These are phyloP conservation scores for Zosterops pallidus DNA, from an alignment of 2,113 vertebrate genomes.

Conservation along the genomic window DNA sequence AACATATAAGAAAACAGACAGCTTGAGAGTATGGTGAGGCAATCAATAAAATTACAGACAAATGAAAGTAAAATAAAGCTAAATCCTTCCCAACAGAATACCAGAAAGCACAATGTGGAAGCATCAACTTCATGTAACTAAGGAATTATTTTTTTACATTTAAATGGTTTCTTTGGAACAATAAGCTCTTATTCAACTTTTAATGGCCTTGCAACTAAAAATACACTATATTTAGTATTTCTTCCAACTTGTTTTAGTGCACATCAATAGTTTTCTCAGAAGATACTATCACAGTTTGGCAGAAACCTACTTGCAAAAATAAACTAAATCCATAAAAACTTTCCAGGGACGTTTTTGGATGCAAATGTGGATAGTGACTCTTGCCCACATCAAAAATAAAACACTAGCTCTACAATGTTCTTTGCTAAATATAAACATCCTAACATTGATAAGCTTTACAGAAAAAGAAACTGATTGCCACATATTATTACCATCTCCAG, in stretches of 20 bases:
- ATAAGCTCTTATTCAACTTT: neutral
- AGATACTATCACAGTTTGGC: slow-evolving; percentile 62
- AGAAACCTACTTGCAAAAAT: slow-evolving; percentile 64
- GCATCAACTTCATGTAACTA: neutral
- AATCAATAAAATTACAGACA: neutral
- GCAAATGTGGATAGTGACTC: neutral
- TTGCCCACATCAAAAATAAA: slow-evolving; percentile 29
- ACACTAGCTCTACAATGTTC: neutral
- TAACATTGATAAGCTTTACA: neutral
- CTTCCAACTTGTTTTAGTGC: slow-evolving; percentile 39
- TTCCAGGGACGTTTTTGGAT: slow-evolving; percentile 54
- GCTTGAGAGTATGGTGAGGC: neutral
- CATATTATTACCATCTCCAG: neutral
- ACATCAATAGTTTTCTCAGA: slow-evolving; percentile 58
- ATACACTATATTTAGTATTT: neutral
- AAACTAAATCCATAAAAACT: slow-evolving; percentile 50
- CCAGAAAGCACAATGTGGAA: neutral
- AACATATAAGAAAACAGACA: neutral
- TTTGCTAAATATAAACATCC: neutral
- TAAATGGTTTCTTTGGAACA: neutral
- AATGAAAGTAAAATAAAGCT: neutral
- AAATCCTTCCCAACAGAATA: neutral
- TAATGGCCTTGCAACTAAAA: slow-evolving; percentile 18
- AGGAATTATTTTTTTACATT: neutral
- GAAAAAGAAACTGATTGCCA: neutral